These are phyloP conservation scores for Sinocyclocheilus anophthalmus DNA, from an alignment of 2,113 vertebrate species.

Conservation along the genomic window DNA sequence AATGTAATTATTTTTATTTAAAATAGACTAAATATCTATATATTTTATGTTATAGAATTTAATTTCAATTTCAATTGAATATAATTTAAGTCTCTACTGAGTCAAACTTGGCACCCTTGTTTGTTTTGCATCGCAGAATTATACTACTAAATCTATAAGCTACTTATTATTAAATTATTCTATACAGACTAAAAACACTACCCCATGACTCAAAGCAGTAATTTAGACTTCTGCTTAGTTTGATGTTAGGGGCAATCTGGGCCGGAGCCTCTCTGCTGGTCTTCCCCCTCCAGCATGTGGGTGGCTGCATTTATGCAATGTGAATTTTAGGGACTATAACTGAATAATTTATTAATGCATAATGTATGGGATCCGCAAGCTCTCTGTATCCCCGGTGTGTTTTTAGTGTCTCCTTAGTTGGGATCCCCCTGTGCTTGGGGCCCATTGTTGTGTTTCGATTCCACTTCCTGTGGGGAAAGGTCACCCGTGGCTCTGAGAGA, in stretches of 20 bases:
- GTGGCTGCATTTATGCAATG: slow-evolving; percentile 48
- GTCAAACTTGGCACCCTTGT: background rate
- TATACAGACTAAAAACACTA: background rate
- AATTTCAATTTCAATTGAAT: background rate
- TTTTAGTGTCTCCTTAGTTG: slow-evolving; percentile 50
- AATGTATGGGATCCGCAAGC: slow-evolving; percentile 50
- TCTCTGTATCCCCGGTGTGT: slow-evolving; percentile 50
- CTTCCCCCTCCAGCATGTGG: slow-evolving; percentile 41
- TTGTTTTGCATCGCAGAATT: background rate
- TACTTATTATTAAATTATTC: background rate
- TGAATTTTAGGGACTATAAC: slow-evolving; percentile 38
- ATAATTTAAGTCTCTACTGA: too few species aligned
- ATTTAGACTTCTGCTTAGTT: slow-evolving; percentile 28
- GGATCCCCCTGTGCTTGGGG: slow-evolving; percentile 39
- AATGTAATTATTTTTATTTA: background rate
- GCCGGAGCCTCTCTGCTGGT: background rate
- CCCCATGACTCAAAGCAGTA: background rate
- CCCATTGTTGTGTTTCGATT: slow-evolving; percentile 63
- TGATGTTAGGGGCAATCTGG: slow-evolving; percentile 18
- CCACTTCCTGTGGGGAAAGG: slow-evolving; percentile 83
- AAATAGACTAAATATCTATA: background rate
- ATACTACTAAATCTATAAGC: background rate
- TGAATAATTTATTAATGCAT: slow-evolving; percentile 55
- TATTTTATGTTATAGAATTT: background rate
- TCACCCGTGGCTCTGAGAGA: slow-evolving; percentile 87